Base-by-base conservation (phyloP, 2,888 invertebrate genomes). In the Eutolmus rufibarbis region DNA sequence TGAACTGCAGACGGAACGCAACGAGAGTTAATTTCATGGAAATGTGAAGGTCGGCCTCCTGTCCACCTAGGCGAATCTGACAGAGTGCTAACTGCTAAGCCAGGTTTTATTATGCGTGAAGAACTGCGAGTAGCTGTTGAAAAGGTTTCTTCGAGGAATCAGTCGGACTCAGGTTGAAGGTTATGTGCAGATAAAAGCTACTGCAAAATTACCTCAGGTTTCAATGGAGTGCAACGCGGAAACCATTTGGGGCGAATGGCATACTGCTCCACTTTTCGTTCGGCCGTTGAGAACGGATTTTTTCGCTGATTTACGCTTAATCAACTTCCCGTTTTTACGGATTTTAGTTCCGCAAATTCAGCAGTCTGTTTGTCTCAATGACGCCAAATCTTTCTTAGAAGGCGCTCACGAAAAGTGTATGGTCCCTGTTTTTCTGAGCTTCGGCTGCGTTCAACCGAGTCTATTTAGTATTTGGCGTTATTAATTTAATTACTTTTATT, bases 91-190 rank as follows among this genome's bases (percentile, higher is more conserved):
- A 28, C 7, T 12, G 76, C 34, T 76, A 37, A 76, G 76, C 37
- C 76, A 37, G 76, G 76, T 37, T 76, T 76, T 76, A 76, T 76
- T 76, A 37, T 37, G 76, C 76, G 76, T 76, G 76, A 76, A 76
- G 66, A 66, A 19, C 23, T 19, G 66, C 28, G 28, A 66, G 57
- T 23, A 12, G 66, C 66, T 28, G 12, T 14, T 66, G 12, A 66
- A 57, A 66, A 23, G 23, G 28, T 66, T 66, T 66, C 19, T 66
- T n/a, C 23, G 66, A 66, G 28, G 66, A 66, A 66, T 66, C 19
- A 66, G 66, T 8, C 66, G 23, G 66, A 2, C 66, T 66, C 23
- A 23, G 66, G 66, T 66, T 66, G 66, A 66, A 66, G 28, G 66
- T 5, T 9, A 14, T 9, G 12, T 12, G 66, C 12, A 66, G 66